Conservation (phyloP, 2,113 vertebrate species). For the Myocastor coypus region DNA sequence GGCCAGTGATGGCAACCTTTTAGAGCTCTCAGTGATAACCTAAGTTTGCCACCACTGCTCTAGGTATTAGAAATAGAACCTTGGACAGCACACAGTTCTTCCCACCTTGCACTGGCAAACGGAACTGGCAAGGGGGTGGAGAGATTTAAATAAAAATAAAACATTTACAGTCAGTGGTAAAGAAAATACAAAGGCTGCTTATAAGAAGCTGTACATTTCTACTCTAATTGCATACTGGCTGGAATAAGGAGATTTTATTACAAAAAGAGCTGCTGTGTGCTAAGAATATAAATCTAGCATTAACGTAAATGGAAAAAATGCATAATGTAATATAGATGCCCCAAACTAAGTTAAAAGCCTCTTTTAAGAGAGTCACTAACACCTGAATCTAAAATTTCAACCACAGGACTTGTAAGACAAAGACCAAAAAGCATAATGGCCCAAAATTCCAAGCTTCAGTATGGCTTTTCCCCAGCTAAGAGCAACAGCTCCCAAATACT, state of each 20-base stretch:
- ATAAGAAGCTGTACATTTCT: slow-evolving; percentile 37
- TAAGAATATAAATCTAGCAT: slow-evolving; percentile 62
- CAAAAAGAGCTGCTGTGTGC: slow-evolving; percentile 47
- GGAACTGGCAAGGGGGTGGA: neutral
- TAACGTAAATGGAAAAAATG: slow-evolving; percentile 58
- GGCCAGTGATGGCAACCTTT: neutral
- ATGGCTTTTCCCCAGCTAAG: neutral
- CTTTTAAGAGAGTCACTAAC: slow-evolving; percentile 65
- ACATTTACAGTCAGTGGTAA: slow-evolving; percentile 18
- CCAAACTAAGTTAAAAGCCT: slow-evolving; percentile 60
- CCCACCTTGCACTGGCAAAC: neutral
- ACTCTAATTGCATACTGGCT: slow-evolving; percentile 51
- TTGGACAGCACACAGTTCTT: neutral
- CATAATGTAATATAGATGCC: slow-evolving; percentile 39
- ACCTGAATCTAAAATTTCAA: slow-evolving; percentile 59
- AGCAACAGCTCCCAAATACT: slow-evolving; percentile 1
- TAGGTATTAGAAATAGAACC: neutral
- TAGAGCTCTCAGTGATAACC: neutral
- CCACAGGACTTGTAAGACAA: slow-evolving; percentile 55
- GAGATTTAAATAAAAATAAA: slow-evolving; percentile 43
- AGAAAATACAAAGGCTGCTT: slow-evolving; percentile 43
- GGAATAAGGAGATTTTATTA: slow-evolving; percentile 65
- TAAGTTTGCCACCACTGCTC: neutral
- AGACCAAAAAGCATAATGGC: slow-evolving; percentile 56
- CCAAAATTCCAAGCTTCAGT: neutral